Evolutionary conservation across 2,888 invertebrate species (phyloP).

Genomic region (Amaurobius ferox): DNA sequence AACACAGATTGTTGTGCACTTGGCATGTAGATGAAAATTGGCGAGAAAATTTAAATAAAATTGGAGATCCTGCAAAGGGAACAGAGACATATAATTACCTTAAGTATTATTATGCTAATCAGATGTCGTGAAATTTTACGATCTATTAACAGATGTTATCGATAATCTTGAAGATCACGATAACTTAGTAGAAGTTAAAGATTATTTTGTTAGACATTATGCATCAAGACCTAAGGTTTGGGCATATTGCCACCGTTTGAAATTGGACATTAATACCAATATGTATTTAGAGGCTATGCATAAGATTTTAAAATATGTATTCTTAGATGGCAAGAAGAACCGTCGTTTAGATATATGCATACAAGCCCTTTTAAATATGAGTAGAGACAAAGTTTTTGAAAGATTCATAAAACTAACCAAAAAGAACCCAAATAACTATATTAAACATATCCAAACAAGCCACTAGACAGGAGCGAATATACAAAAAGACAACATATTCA

Average conservation of each 20-base stretch:
- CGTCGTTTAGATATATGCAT: constrained; percentile 4
- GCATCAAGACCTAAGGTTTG: constrained; percentile 33
- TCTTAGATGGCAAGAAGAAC: constrained; percentile 3
- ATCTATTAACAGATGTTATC: not conserved
- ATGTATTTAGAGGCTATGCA: constrained; percentile 42
- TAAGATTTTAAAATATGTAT: constrained; percentile 6
- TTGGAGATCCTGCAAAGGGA: not conserved
- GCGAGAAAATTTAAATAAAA: constrained; percentile 17
- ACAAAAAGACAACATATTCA: too few species aligned
- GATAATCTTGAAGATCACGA: not conserved
- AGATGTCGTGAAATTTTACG: not conserved
- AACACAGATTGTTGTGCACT: constrained; percentile 44
- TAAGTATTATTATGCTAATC: not conserved
- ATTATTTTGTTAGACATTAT: constrained; percentile 17
- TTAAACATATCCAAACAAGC: too few species aligned
- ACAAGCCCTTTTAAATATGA: not conserved
- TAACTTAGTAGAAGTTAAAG: not conserved
- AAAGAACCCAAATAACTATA: not conserved
- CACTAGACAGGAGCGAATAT: too few species aligned
- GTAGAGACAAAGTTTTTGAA: constrained; percentile 20
- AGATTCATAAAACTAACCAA: not conserved
- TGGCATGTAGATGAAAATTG: constrained; percentile 66
- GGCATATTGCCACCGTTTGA: constrained; percentile 43
- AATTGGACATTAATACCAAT: constrained; percentile 37
- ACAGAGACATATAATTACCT: not conserved